A percentile compares a stretch with the other conserved stretches of the same genome.
Conservation (phyloP, 2,797 vertebrate genomes). For the Pogonophryne albipinna region DNA sequence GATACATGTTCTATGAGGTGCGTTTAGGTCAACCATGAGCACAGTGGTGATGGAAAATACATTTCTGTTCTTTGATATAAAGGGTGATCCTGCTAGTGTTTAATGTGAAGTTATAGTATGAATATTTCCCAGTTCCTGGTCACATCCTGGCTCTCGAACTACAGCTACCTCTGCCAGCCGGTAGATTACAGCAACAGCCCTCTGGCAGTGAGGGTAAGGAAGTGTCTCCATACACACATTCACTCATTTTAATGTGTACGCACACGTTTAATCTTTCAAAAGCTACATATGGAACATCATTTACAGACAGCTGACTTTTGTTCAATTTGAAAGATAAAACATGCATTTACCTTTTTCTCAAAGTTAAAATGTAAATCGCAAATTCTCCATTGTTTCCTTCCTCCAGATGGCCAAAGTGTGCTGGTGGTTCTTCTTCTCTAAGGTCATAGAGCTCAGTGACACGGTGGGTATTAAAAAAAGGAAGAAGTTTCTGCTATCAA, state of each 20-base stretch:
- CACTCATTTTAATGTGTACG: background rate
- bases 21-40: slow-evolving; percentile 1
- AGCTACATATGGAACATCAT: background rate
- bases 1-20: slow-evolving; percentile 86
- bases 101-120: background rate
- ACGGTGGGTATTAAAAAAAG: slow-evolving; percentile 61
- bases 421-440: slow-evolving; percentile 90
- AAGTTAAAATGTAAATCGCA: background rate
- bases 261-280: background rate
- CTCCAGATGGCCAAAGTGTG: slow-evolving; percentile 89
- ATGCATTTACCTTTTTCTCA: background rate
- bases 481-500: background rate
- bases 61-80: background rate
- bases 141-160: slow-evolving; percentile 81
- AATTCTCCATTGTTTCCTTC: background rate
- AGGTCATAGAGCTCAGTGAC: slow-evolving; percentile 84
- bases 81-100: background rate
- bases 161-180: slow-evolving; percentile 86
- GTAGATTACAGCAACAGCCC: slow-evolving; percentile 83
- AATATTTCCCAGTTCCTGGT: slow-evolving; percentile 81
- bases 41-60: background rate
- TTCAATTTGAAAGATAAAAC: background rate
- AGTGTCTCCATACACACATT: background rate
- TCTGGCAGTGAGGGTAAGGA: slow-evolving; percentile 80
- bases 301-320: background rate